phyloP scores from a whole-genome alignment of 2,797 vertebrate species.

The Vultur gryphus region DNA sequence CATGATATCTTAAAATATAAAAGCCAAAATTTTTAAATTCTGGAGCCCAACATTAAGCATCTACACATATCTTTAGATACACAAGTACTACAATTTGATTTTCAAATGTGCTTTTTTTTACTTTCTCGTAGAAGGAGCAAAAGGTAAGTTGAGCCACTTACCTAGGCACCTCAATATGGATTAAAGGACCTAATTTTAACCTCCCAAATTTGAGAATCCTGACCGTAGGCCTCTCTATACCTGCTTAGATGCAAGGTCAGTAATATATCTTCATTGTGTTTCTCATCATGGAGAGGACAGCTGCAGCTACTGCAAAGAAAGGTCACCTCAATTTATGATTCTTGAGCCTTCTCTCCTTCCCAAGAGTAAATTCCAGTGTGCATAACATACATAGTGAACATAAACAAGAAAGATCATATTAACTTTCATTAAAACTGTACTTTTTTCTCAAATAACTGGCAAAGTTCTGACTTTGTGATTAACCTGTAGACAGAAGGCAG shows the following conservation, averaged over 20 bases:
- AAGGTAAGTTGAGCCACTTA: background rate
- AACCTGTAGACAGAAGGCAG: background rate
- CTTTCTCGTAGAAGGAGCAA: background rate
- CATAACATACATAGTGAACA: background rate
- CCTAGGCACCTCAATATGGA: background rate
- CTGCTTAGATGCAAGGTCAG: background rate
- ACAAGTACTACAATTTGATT: background rate
- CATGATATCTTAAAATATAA: background rate
- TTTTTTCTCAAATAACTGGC: background rate
- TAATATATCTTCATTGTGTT: background rate
- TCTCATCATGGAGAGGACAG: background rate
- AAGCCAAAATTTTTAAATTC: background rate
- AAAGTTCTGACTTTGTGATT: background rate
- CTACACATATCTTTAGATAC: background rate
- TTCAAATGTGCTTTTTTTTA: background rate
- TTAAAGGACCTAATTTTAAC: background rate
- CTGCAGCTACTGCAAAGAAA: conserved; percentile 14
- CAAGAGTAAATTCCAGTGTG: background rate
- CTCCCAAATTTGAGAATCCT: background rate
- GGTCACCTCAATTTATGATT: background rate
- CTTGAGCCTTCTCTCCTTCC: background rate
- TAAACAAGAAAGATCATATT: background rate
- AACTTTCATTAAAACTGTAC: background rate
- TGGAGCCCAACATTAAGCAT: background rate
- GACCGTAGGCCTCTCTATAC: background rate